phyloP scores from a whole-genome alignment of 1,140 invertebrate genomes.

The Mizuhopecten yessoensis region DNA sequence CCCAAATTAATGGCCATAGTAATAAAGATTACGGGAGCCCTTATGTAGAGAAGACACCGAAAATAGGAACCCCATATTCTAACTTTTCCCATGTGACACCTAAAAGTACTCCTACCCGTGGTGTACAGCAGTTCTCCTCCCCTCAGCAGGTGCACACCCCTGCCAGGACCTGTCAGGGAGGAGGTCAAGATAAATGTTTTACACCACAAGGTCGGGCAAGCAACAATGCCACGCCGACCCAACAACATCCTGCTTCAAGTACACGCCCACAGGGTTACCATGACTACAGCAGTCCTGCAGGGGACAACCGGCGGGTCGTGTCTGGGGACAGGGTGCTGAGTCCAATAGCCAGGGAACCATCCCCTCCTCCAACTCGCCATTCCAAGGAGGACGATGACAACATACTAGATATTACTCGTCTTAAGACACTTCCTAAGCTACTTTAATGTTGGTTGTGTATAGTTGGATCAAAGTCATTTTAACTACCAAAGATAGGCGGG shows the following conservation, averaged over 20 bases:
- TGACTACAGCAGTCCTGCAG: neutral
- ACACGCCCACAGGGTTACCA: neutral
- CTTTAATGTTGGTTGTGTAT: conserved; percentile 65
- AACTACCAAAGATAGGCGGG: conserved; percentile 3
- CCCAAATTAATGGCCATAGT: conserved; percentile 42
- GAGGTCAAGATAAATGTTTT: neutral
- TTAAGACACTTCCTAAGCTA: conserved; percentile 79
- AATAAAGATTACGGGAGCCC: conserved; percentile 38
- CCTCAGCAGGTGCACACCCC: neutral
- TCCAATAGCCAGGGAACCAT: conserved; percentile 46
- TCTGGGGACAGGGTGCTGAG: conserved; percentile 34
- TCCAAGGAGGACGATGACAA: conserved; percentile 67
- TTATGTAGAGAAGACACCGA: neutral
- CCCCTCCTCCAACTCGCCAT: neutral
- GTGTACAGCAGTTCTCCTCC: no score
- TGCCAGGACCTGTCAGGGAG: neutral
- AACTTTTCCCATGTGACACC: neutral
- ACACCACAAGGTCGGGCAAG: neutral
- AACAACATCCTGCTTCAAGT: neutral
- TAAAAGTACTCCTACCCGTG: neutral
- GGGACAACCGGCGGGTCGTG: neutral
- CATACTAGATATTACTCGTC: conserved; percentile 78
- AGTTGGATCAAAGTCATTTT: neutral
- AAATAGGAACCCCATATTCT: conserved; percentile 15
- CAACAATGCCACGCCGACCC: neutral